Base-by-base conservation (phyloP, 1,140 invertebrate genomes). In the Sycophaga agraensis region DNA sequence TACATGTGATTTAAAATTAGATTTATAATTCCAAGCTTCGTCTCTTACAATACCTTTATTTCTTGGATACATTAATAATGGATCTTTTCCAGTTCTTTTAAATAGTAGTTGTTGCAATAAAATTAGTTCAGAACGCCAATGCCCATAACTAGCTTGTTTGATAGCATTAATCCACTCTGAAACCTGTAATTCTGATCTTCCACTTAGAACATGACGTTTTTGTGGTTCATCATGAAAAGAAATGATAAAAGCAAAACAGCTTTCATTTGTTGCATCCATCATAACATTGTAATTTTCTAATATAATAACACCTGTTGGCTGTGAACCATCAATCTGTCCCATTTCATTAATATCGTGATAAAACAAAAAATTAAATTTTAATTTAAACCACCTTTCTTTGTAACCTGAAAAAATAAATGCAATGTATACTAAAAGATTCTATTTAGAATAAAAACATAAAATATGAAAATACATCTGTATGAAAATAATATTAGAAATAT, bases 331-430 rank as follows among this genome's bases (percentile, higher is more conserved):
- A 68, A 89, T 85, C 66, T 85, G 84, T 26, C 87, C 88, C 68
- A 85, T 73, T 66, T 89, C 87, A 75, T 84, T 88, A 46, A 89
- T 83, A 73, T 87, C 86, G 74, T 88, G 89, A 73, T 89, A 90
- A 78, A 90, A 90, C 39, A 90, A 72, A 60, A 89, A 82, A 75
- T 90, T 90, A 63, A 83, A 84, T 50, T 85, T 83, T 11, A 90
- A 74, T 66, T 88, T 87, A 70, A 90, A 90, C 87, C 87, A 89
- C 73, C 87, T 82, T 67, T 89, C 87, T 71, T 89, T 88, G 68
- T 84, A 89, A 34, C 73, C 84, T 85, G 66, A 22, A 80, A 76
- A 24, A 8, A 34, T 37, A 48, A 31, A 2, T 43, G n/a, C n/a
- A n/a, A n/a, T n/a, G n/a, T n/a, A n/a, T n/a, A n/a, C n/a, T n/a